A percentile compares a stretch with the other conserved stretches of the same genome.
phyloP scores from a whole-genome alignment of 1,140 invertebrate genomes.

The Achroia grisella region DNA sequence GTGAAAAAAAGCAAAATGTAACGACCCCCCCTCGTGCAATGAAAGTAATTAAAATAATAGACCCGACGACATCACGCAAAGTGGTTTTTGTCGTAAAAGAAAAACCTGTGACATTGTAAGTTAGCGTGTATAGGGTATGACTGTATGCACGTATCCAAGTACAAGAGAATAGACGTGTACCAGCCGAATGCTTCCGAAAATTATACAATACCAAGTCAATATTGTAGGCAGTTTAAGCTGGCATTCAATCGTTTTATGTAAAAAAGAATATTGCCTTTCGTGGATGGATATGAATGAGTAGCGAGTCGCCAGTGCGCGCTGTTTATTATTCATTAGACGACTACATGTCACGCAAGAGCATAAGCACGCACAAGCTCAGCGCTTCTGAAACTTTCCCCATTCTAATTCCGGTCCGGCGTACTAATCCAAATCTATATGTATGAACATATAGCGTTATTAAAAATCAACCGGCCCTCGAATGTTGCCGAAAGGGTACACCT shows the following conservation, averaged over 20 bases:
- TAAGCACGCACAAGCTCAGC: constrained; percentile 58
- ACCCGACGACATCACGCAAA: constrained; percentile 53
- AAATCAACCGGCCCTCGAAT: constrained; percentile 1
- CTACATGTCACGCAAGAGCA: constrained; percentile 62
- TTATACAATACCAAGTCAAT: constrained; percentile 37
- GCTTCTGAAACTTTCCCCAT: constrained; percentile 56
- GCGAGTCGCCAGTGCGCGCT: constrained; percentile 55
- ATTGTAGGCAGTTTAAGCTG: constrained; percentile 39
- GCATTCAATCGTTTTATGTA: constrained; percentile 54
- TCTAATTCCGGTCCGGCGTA: not conserved
- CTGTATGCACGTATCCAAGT: constrained; percentile 20
- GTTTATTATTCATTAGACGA: constrained; percentile 71
- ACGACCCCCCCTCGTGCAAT: constrained; percentile 45
- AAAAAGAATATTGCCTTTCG: constrained; percentile 57
- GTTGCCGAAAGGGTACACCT: not conserved
- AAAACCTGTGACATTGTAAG: constrained; percentile 24
- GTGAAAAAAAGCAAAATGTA: constrained; percentile 41
- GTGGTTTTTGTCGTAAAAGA: constrained; percentile 39
- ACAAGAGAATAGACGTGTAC: constrained; percentile 12
- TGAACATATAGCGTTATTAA: constrained; percentile 2
- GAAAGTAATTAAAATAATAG: constrained; percentile 69
- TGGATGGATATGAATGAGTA: constrained; percentile 65
- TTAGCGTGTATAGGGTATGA: constrained; percentile 14
- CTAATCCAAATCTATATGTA: not conserved
- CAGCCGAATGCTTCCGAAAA: constrained; percentile 15